These are phyloP conservation scores for Corvus hawaiiensis DNA, from an alignment of 2,113 vertebrate species.

Conservation along the genomic window DNA sequence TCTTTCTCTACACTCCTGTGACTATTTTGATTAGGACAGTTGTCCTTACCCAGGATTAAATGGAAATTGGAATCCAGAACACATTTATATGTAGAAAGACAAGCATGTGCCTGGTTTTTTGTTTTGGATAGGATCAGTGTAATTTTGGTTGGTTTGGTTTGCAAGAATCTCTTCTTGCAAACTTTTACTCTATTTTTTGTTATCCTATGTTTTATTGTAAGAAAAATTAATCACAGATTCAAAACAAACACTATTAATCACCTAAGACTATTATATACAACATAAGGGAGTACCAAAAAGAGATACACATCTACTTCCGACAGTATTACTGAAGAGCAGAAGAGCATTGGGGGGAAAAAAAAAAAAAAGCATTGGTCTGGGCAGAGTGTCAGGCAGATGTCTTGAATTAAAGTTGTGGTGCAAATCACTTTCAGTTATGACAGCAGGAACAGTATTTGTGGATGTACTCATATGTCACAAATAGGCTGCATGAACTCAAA, in stretches of 20 bases:
- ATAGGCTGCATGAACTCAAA: background rate
- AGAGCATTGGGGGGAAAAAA: background rate
- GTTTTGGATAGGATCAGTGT: background rate
- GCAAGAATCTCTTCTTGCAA: background rate
- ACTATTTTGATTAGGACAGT: background rate
- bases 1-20: background rate
- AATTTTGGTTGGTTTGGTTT: background rate
- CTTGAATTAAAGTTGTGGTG: background rate
- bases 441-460: background rate
- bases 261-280: background rate
- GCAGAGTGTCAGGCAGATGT: background rate
- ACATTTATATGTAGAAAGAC: background rate
- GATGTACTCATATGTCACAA: background rate
- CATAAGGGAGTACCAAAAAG: background rate
- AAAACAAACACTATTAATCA: background rate
- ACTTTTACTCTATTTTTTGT: background rate
- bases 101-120: background rate
- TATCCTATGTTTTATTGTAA: background rate
- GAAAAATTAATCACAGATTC: background rate
- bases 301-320: background rate
- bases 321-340: background rate
- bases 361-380: background rate
- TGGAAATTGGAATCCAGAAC: background rate
- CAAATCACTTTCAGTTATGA: background rate
- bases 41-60: background rate